Conservation (phyloP, 2,113 vertebrate genomes). For the Platichthys stellatus region DNA sequence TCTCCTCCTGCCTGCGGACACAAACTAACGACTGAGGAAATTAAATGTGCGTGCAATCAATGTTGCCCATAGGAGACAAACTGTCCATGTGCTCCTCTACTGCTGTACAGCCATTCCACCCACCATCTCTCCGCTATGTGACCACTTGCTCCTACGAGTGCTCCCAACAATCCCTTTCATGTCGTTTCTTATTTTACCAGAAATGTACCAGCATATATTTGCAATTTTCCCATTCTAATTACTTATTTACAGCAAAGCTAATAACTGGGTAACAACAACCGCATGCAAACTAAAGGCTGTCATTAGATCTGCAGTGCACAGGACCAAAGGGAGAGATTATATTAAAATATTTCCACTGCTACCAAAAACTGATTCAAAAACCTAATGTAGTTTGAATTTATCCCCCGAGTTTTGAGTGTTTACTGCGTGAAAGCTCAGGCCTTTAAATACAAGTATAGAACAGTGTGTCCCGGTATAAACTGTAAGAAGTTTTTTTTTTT, state of each 20-base stretch:
- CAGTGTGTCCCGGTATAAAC: background rate
- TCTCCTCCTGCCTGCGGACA: conserved; percentile 6
- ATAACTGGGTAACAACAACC: background rate
- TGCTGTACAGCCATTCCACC: conserved; percentile 1
- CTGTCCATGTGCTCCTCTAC: conserved; percentile 1
- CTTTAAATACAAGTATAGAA: background rate
- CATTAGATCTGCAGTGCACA: background rate
- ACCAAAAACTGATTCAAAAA: background rate
- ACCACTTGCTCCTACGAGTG: conserved; percentile 10
- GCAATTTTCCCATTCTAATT: background rate
- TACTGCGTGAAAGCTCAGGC: conserved; percentile 1
- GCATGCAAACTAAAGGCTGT: background rate
- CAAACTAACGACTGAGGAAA: conserved; percentile 40
- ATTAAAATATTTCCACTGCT: background rate
- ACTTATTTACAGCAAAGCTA: background rate
- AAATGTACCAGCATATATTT: conserved; percentile 7
- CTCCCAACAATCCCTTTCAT: conserved; percentile 8
- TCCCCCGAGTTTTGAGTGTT: background rate
- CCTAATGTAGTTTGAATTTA: conserved; percentile 13
- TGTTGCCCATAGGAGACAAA: conserved; percentile 15
- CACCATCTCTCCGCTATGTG: conserved; percentile 11
- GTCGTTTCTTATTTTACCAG: background rate
- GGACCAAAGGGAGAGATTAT: background rate
- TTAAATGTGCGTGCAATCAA: conserved; percentile 23
- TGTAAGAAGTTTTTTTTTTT: conserved; percentile 2